Evolutionary conservation across 2,113 vertebrate genomes (phyloP).

Genomic region (Entosphenus tridentatus): DNA sequence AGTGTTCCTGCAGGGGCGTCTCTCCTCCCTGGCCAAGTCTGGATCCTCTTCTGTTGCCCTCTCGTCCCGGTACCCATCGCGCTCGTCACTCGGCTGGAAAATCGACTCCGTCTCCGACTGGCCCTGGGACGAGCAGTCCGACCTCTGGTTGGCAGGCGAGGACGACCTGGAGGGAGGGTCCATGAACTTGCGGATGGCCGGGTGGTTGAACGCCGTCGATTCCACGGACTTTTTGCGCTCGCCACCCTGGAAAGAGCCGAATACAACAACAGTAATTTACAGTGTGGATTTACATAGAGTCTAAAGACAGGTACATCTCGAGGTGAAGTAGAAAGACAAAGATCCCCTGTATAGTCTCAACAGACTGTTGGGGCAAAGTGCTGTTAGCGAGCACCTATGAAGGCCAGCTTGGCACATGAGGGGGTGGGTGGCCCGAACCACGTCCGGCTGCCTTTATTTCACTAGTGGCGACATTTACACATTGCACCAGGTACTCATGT

Average conservation of each 20-base stretch:
- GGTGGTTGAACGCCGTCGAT: slow-evolving; percentile 61
- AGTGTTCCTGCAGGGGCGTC: slow-evolving; percentile 25
- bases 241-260: background rate
- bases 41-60: slow-evolving; percentile 14
- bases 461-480: no score
- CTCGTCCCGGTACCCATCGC: slow-evolving; percentile 29
- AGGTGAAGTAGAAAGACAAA: no score
- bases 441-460: no score
- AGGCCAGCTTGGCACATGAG: no score
- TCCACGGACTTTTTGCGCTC: slow-evolving; percentile 46
- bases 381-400: no score
- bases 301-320: no score
- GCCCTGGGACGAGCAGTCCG: slow-evolving; percentile 58
- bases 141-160: slow-evolving; percentile 77
- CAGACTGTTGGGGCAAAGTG: no score
- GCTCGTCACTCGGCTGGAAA: slow-evolving; percentile 48
- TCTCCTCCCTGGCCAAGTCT: slow-evolving; percentile 29
- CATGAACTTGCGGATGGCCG: slow-evolving; percentile 74
- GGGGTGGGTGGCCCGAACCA: no score
- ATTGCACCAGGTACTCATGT: no score
- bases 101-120: slow-evolving; percentile 75
- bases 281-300: no score
- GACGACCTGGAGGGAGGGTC: slow-evolving; percentile 80
- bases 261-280: no score
- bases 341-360: no score